Evolutionary conservation across 2,797 vertebrate genomes (phyloP), one percentile per base, ranked within the genome.

Genomic region (Notolepis coatsorum): DNA sequence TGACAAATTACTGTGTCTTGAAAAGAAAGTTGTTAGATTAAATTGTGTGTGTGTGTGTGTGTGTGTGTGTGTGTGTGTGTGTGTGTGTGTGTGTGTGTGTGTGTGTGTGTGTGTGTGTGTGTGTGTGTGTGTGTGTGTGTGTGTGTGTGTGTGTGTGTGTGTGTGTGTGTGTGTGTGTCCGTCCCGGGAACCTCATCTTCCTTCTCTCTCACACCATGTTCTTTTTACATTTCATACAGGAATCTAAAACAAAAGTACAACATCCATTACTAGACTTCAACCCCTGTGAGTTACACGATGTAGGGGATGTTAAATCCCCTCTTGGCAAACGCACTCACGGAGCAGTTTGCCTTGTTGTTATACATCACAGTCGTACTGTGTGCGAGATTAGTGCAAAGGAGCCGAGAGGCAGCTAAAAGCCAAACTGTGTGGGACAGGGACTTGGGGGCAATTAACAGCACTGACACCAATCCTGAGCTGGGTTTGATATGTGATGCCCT

Each of bases 381-480:
- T 67, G 65, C 77, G n/a, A 88, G 83, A 55, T 21, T 65, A 51
- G 12, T 71, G 71, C 53, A 43, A 54, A 52, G 45, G 13, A 33
- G 50, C 23, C 69, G 42, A 65, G 55, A 77, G 63, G 57, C 50
- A 52, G 67, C 53, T 58, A 53, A 73, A 71, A 75, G 73, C 53
- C 73, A 52, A 57, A 37, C 60, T 65, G 61, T 65, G 61, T 25
- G 61, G 69, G 76, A 84, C 64, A 24, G 53, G 61, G 77, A 80
- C 65, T 77, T 68, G 52, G 65, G 70, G 70, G 61, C 73, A 84
- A 83, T 84, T 75, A 79, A 71, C 68, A 71, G 70, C 68, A 73
- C 51, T 77, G 70, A 80, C 68, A 84, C 61, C 39, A 65, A 77
- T 80, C 55, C 56, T 43, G 62, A 71, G 60, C 65, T 64, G 50